Evolutionary conservation across 1,140 invertebrate genomes (phyloP), one percentile per base, ranked within the genome.

Genomic region (Pseudachorutes palmiensis): DNA sequence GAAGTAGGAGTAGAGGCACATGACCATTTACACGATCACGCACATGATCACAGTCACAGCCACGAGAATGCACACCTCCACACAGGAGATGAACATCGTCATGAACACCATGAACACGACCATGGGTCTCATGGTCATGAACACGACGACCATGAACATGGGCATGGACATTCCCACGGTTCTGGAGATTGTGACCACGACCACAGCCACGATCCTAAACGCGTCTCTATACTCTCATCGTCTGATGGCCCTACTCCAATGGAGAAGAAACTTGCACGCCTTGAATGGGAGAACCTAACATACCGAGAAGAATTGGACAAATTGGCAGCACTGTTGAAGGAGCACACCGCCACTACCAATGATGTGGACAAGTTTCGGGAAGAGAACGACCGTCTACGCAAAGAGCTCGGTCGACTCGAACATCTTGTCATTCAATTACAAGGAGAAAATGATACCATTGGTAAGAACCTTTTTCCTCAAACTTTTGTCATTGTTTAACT

Each of bases 391-490:
- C 31, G 30, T 32, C 33, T 71, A 16, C 59, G 63, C 28, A 32
- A 62, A 30, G 65, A 73, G 41, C 24, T 73, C 12, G 33, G 55
- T 12, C 51, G 67, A 3, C 32, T 71, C 24, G 72, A 73, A 64
- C 69, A 70, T 63, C 55, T 73, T 14, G 69, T 73, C 22, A 70
- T 73, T 58, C 72, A 73, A 62, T 63, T 73, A 2, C 69, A 71
- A 59, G 69, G 67, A n/a, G 72, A 73, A 66, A 73, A 73, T 57
- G 72, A 73, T 55, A 73, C 72, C 1, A 73, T 73, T 16, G 72
- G 72, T 73, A 65, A 64, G 66, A 12, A 45, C 9, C 19, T 19
- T 28, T 60, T 60, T 5, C 5, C 33, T 14, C 1, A 30, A 33
- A n/a, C 24, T 61, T 31, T 1, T 1, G 24, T 29, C 22, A 58